These are phyloP conservation scores for Pogonognathellus flavescens DNA, from an alignment of 1,140 invertebrate genomes.

Conservation along the genomic window DNA sequence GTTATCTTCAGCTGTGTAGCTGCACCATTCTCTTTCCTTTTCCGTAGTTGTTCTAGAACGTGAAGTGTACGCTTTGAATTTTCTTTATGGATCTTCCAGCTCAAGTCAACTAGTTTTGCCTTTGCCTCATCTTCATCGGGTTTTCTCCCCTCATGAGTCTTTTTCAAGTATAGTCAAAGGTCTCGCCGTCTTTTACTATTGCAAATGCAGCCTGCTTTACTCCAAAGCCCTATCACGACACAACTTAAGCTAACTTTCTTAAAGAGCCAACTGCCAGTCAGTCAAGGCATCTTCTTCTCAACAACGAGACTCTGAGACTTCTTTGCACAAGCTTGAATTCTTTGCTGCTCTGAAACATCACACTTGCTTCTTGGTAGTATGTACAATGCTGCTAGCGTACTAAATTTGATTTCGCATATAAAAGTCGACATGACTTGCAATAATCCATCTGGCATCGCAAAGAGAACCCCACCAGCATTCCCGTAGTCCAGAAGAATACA, in stretches of 20 bases:
- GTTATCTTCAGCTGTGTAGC: not conserved
- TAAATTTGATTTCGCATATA: slow-evolving; percentile 55
- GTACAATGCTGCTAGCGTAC: slow-evolving; percentile 52
- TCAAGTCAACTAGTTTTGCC: slow-evolving; percentile 39
- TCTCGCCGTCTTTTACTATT: slow-evolving; percentile 4
- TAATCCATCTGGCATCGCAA: slow-evolving; percentile 24
- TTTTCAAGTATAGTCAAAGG: slow-evolving; percentile 3
- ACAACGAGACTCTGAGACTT: slow-evolving; percentile 10
- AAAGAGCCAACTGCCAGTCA: slow-evolving; percentile 34
- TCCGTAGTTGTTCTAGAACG: not conserved
- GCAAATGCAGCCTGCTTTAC: not conserved
- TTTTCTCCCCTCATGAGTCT: slow-evolving; percentile 20
- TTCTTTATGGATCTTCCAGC: slow-evolving; percentile 30
- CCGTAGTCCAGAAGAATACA: slow-evolving; percentile 16
- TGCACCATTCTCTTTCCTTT: slow-evolving; percentile 12
- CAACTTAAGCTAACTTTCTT: slow-evolving; percentile 35
- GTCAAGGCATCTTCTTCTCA: slow-evolving; percentile 15
- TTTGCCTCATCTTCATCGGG: slow-evolving; percentile 38
- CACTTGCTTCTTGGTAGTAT: not conserved
- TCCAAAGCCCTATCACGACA: slow-evolving; percentile 21
- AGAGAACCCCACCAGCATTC: not conserved
- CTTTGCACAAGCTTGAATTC: slow-evolving; percentile 2
- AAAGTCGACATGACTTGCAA: slow-evolving; percentile 47
- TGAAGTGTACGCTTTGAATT: slow-evolving; percentile 34
- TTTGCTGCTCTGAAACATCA: slow-evolving; percentile 9